Conservation (phyloP, 2,797 vertebrate species). For the Gymnoscopelus microlampas region DNA sequence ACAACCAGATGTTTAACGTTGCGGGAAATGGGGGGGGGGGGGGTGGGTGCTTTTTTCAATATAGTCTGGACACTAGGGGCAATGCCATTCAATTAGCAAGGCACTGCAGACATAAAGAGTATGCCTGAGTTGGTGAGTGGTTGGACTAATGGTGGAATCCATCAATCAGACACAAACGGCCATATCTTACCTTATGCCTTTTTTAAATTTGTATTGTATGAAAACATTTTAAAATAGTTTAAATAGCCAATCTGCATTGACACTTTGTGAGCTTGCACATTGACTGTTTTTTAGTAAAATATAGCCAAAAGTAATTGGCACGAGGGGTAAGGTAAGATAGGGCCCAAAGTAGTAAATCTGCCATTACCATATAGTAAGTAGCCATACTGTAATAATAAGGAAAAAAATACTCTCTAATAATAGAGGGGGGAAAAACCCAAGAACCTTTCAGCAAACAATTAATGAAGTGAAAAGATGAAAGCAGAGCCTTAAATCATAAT, state of each 20-base stretch:
- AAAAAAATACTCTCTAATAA: background rate
- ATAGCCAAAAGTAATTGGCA: too few species aligned
- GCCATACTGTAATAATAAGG: background rate
- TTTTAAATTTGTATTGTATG: too few species aligned
- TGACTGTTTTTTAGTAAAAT: too few species aligned
- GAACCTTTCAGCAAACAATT: too few species aligned
- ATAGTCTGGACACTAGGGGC: background rate
- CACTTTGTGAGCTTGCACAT: too few species aligned
- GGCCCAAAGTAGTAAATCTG: background rate
- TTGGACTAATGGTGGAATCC: too few species aligned
- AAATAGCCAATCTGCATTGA: too few species aligned
- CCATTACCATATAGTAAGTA: background rate
- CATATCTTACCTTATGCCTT: too few species aligned
- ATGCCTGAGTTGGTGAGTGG: background rate
- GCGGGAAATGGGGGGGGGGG: slow-evolving; percentile 5
- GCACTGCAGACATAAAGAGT: slow-evolving; percentile 13
- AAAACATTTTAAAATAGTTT: too few species aligned
- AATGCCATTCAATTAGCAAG: background rate
- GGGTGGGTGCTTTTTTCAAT: slow-evolving; percentile 17
- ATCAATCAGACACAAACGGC: too few species aligned
- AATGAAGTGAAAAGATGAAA: background rate
- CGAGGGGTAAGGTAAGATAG: too few species aligned
- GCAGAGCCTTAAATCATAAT: background rate
- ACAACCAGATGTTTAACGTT: slow-evolving; percentile 28
- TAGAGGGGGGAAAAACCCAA: background rate